Base-by-base conservation (phyloP, 2,113 vertebrate species). In the Megaleporinus macrocephalus region DNA sequence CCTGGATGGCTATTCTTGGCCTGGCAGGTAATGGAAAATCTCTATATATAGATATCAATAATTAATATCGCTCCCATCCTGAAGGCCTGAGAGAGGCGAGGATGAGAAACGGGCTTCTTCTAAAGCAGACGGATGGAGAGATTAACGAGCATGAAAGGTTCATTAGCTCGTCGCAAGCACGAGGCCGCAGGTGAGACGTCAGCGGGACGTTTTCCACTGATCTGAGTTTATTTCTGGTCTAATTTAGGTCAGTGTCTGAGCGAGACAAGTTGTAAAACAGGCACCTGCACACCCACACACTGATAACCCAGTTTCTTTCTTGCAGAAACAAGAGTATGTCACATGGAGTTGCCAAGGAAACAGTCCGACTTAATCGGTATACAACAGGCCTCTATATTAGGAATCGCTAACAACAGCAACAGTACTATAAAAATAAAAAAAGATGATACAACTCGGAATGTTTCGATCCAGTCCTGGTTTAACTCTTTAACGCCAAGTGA, bases 1-100 rank as follows among this genome's bases (percentile, higher is more conserved):
- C 44, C 49, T 30, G 10, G 66, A 75, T 26, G 59, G 20, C 24
- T 79, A 62, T 79, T 83, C 79, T 76, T 72, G 65, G 80, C 69
- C 2, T 7, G 22, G 53, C 53, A 79, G 76, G 76, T 82, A 71
- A 80, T 83, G 49, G 72, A 62, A 6, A 27, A 71, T 55, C 76
- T 55, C 76, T 55, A 66, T 69, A 75, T 63, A 72, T 66, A 79
- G 65, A 57, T n/a, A 36, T 71, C 61, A 76, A 71, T 70, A 65
- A 76, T 85, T 63, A 76, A 79, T 26, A 22, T 24, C 27, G 14
- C 41, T 27, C 79, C 69, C 76, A 70, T 29, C 9, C 66, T 78
- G 72, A 76, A 80, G 65, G 63, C 20, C 66, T 18, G 7, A 5
- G 14, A 79, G 69, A 57, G 20, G n/a, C 15, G 57, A 66, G 76